Evolutionary conservation across 2,113 vertebrate genomes (phyloP).

Genomic region (Pedetes capensis): DNA sequence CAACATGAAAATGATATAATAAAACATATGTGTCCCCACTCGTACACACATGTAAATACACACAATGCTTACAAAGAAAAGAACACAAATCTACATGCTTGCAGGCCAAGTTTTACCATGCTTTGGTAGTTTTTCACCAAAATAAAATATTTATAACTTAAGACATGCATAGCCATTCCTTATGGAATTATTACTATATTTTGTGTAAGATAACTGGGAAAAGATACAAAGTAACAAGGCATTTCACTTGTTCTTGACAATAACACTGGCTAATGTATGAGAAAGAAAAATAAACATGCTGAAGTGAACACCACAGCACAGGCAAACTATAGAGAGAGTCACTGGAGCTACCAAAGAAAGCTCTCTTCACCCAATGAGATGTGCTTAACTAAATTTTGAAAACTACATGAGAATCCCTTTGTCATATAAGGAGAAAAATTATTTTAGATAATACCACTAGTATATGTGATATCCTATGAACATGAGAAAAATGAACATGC

Average conservation of each 20-base stretch:
- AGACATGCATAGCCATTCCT: not conserved
- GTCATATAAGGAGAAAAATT: not conserved
- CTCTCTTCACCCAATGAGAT: not conserved
- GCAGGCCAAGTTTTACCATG: not conserved
- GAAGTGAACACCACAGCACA: fast-evolving
- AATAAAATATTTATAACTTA: not conserved
- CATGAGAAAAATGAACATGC: not conserved
- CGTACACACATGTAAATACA: too few species aligned
- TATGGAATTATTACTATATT: not conserved
- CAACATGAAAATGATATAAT: not conserved
- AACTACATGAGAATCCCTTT: not conserved
- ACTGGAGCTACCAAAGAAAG: not conserved
- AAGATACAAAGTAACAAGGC: not conserved
- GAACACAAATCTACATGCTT: not conserved
- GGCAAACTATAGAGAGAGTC: fast-evolving
- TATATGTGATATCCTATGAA: not conserved
- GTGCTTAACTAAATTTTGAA: not conserved
- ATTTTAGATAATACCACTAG: not conserved
- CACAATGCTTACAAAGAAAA: not conserved
- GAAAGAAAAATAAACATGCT: not conserved
- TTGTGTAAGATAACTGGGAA: not conserved
- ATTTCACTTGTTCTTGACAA: not conserved
- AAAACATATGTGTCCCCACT: not conserved
- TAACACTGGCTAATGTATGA: not conserved
- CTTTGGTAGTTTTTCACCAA: not conserved